phyloP scores from a whole-genome alignment of 2,797 vertebrate genomes.

The Sardinella longiceps region DNA sequence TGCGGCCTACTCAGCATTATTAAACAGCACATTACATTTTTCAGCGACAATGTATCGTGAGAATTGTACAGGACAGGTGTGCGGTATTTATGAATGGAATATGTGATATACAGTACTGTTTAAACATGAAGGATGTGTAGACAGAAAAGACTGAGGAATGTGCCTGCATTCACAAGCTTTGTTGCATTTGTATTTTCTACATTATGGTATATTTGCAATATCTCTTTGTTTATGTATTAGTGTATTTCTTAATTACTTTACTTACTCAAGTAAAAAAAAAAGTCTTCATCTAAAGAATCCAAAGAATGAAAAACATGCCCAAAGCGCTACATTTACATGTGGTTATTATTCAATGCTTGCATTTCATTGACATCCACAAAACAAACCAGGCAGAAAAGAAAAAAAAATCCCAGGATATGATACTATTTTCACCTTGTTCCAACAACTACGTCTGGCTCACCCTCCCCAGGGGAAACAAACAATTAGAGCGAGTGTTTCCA shows the following conservation, averaged over 20 bases:
- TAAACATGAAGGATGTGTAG: no score
- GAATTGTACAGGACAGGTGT: background rate
- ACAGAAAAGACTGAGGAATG: no score
- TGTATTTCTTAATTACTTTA: background rate
- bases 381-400: background rate
- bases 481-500: background rate
- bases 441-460: background rate
- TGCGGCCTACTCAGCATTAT: background rate
- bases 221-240: background rate
- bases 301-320: background rate
- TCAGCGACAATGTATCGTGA: background rate
- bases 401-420: background rate
- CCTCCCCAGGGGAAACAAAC: background rate
- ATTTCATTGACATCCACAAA: background rate
- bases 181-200: no score
- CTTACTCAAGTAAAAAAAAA: background rate
- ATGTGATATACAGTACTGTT: no score
- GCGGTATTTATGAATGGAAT: background rate
- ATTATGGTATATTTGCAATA: no score
- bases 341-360: background rate
- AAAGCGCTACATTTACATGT: background rate
- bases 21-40: background rate
- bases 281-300: background rate
- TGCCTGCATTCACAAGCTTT: no score
- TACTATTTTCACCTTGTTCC: background rate